Base-by-base conservation (phyloP, 2,113 vertebrate species). In the Ivindomyrus marchei region DNA sequence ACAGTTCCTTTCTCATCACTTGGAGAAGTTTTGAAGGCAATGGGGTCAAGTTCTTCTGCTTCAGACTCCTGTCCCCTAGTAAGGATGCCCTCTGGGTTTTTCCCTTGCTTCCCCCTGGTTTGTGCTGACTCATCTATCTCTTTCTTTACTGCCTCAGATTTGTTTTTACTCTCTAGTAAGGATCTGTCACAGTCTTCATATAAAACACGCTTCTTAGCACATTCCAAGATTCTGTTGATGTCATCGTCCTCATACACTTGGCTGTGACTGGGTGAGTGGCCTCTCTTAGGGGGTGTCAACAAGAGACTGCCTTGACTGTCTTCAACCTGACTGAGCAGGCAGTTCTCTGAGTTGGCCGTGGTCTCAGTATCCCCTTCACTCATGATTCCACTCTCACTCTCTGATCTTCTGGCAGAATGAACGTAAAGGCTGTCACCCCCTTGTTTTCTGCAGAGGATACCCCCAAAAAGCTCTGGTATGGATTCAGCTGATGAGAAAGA, bases 401-500 rank as follows among this genome's bases (percentile, higher is more conserved):
- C 97, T 0, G 98, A 98, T 91, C 95, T 96, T 39, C 95, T 96
- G 91, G 94, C 94, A 70, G 95, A 92, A 58, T 96, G 96, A 89
- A 95, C 94, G 58, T 95, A 94, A 91, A 95, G 95, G 91, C 91
- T 31, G 50, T 93, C 89, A 93, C 66, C 91, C 85, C 92, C 39
- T 93, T 89, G 92, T 93, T 95, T 92, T 87, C 85, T 88, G 92
- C 0, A 89, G 47, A 93, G 58, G 88, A 95, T 92, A 1, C 95
- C 95, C 39, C 96, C 97, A 87, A 97, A 91, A 87, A 98, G 94
- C 91, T 99, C 98, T 42, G 98, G 97, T 74, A 99, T 93, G 17
- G 98, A 97, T 90, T 99, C 98, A 10, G 96, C 94, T 53, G 98
- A 98, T 90, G 97, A 98, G 94, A 98, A 98, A 0, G 97, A 97